Base-by-base conservation (phyloP, 2,888 invertebrate genomes). In the Serripes groenlandicus region DNA sequence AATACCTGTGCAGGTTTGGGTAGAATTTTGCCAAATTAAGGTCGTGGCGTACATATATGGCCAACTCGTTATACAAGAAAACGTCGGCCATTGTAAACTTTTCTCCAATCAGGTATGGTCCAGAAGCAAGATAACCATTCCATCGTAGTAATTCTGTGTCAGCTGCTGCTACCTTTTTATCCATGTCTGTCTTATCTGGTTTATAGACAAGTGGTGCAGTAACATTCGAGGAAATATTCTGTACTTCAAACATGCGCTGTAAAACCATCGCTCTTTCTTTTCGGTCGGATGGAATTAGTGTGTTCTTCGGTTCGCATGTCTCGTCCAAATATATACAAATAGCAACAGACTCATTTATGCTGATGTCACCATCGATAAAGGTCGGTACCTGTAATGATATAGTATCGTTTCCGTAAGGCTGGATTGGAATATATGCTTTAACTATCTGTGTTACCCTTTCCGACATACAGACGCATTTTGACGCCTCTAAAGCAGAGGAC, bases 281-380 rank as follows among this genome's bases (percentile, higher is more conserved):
- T 0, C 75, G 75, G 58, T 87, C 81, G 23, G 60, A 26, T 23
- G 91, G 91, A n/a, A 89, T 34, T 9, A 92, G 84, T 60, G 32
- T 42, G 35, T 75, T 85, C 11, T 85, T 86, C 18, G 82, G 71
- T 2, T 70, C 42, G 62, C 78, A 89, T 35, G 81, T 78, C 15
- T 79, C 73, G 81, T 91, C 91, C 15, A 92, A 75, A 70, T 92
- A 92, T 42, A 89, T 78, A 75, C 88, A 87, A n/a, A 89, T 88
- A 11, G 91, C 92, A 42, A 72, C 72, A 0, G 93, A 93, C 69
- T 93, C 93, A 78, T 91, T 92, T 9, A 93, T 81, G 11, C 91
- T 83, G 0, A 85, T 37, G 18, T 91, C 86, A 0, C 91, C 91
- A 71, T 91, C 89, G 72, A 83, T 86, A 56, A 92, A 91, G 7